phyloP scores from a whole-genome alignment of 1,140 invertebrate species.

The Drosophila rufa region DNA sequence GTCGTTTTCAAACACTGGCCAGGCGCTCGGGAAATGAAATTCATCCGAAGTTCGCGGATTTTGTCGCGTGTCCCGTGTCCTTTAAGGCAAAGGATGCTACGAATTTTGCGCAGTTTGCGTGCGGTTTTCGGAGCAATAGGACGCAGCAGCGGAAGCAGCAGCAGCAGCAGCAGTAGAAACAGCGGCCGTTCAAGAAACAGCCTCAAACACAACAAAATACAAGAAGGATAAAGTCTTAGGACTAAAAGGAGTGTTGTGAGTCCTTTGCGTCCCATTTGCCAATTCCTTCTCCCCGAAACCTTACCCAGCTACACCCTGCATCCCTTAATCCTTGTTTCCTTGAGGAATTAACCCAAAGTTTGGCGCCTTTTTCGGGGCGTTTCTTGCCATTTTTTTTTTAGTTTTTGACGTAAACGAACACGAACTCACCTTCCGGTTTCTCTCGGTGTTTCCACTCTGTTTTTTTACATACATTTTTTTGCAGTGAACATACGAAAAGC shows the following conservation, averaged over 20 bases:
- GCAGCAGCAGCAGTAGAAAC: conserved; percentile 18
- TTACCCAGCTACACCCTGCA: neutral
- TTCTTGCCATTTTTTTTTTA: neutral
- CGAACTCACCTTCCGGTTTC: no score
- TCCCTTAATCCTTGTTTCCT: neutral
- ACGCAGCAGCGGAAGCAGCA: conserved; percentile 65
- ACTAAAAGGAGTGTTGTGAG: conserved; percentile 26
- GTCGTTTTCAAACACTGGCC: neutral
- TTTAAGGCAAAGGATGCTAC: conserved; percentile 76
- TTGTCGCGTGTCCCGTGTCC: conserved; percentile 51
- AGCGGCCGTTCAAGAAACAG: conserved; percentile 22
- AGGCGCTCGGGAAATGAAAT: conserved; percentile 4
- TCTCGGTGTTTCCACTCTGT: neutral
- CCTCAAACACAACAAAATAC: conserved; percentile 10
- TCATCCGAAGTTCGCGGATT: conserved; percentile 16
- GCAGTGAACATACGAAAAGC: conserved; percentile 5
- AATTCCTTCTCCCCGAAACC: neutral
- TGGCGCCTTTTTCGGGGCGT: conserved; percentile 28
- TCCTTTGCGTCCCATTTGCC: neutral
- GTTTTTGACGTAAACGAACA: no score
- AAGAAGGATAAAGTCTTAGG: conserved; percentile 1
- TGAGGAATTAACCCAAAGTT: neutral
- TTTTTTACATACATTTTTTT: conserved; percentile 25
- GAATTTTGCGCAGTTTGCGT: conserved; percentile 78
- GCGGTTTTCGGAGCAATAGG: conserved; percentile 77